Percentiles rank a stretch among this genome's conserved stretches.
These are phyloP conservation scores for Sylvia atricapilla DNA, from an alignment of 2,113 vertebrate genomes.

Conservation along the genomic window DNA sequence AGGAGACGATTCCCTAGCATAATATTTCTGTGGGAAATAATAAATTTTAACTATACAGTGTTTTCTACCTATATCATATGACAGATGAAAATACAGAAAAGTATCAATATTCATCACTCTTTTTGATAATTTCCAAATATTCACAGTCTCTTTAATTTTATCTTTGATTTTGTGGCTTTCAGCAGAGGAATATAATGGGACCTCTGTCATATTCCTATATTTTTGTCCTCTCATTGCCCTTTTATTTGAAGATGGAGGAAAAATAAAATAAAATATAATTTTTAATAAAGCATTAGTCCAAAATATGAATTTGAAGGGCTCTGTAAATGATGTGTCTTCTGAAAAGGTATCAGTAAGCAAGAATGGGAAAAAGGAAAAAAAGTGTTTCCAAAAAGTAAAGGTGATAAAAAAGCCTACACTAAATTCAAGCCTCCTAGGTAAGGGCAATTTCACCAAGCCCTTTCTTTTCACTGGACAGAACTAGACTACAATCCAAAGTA, in stretches of 20 bases:
- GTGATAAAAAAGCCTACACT: neutral
- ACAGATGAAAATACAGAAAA: neutral
- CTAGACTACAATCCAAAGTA: neutral
- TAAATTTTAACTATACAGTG: neutral
- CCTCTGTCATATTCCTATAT: neutral
- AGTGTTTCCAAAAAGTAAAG: neutral
- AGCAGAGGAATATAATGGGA: slow-evolving; percentile 19
- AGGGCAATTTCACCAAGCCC: neutral
- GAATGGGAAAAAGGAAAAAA: neutral
- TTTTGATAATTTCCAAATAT: neutral
- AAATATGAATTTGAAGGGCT: slow-evolving; percentile 56
- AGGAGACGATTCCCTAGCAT: neutral
- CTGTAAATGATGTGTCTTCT: slow-evolving; percentile 13
- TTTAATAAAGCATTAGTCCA: slow-evolving; percentile 21
- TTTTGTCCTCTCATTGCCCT: slow-evolving; percentile 15
- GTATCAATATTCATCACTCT: neutral
- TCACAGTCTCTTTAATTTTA: neutral
- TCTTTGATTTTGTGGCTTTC: neutral
- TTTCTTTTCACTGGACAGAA: neutral
- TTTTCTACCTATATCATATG: neutral
- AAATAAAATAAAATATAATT: neutral
- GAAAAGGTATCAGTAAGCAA: neutral
- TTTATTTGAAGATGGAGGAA: slow-evolving; percentile 27
- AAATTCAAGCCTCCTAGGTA: neutral
- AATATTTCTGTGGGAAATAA: neutral